Evolutionary conservation across 2,113 vertebrate species (phyloP).

Genomic region (Labeo catla): DNA sequence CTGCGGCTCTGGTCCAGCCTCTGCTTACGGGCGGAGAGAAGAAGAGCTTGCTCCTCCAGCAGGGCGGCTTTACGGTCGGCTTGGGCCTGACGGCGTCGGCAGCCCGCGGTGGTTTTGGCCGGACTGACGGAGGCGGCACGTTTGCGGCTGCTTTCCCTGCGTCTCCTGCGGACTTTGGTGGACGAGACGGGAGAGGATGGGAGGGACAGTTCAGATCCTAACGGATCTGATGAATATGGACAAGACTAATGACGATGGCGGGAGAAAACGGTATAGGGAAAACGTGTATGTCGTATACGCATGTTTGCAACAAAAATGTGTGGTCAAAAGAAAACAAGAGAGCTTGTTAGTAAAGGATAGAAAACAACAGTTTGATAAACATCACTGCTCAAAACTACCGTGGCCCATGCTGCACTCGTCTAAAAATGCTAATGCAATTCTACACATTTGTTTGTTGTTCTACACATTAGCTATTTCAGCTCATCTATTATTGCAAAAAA

Average conservation of each 20-base stretch:
- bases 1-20: slow-evolving; percentile 73
- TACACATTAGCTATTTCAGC: too few relatives aligned
- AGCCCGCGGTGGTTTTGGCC: slow-evolving; percentile 61
- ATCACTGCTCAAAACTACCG: not conserved
- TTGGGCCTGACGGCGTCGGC: slow-evolving; percentile 71
- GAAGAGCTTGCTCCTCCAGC: slow-evolving; percentile 78
- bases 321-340: not conserved
- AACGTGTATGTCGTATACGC: too few relatives aligned
- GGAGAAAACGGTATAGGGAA: not conserved
- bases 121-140: slow-evolving; percentile 73
- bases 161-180: slow-evolving; percentile 85
- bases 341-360: not conserved
- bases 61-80: slow-evolving; percentile 79
- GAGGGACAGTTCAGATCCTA: slow-evolving; percentile 77
- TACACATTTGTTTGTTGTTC: not conserved
- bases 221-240: slow-evolving; percentile 79
- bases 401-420: not conserved
- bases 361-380: not conserved
- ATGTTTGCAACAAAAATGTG: not conserved
- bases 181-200: slow-evolving; percentile 79
- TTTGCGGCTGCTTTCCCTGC: slow-evolving; percentile 80
- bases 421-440: not conserved
- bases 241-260: slow-evolving; percentile 74
- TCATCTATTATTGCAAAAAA: too few relatives aligned
- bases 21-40: slow-evolving; percentile 82